phyloP scores from a whole-genome alignment of 2,113 vertebrate genomes.

The Mesitornis unicolor region DNA sequence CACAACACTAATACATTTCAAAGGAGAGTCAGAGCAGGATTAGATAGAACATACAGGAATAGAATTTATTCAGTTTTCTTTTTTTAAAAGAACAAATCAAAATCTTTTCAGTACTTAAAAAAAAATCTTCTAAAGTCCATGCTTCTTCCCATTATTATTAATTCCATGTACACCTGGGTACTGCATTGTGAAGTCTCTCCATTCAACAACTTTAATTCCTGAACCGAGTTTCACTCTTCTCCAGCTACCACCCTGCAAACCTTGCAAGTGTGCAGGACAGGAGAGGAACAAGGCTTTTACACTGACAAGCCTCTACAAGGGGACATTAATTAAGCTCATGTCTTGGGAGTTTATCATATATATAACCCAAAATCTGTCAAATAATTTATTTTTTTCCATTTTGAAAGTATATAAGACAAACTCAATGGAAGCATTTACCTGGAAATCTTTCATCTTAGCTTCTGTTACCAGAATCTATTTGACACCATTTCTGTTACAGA shows the following conservation, averaged over 20 bases:
- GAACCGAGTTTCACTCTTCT: neutral
- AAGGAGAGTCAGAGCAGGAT: neutral
- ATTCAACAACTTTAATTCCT: neutral
- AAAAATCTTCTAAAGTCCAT: neutral
- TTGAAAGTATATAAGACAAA: neutral
- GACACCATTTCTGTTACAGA: slow-evolving; percentile 68
- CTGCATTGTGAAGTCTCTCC: neutral
- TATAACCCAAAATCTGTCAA: neutral
- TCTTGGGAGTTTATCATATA: neutral
- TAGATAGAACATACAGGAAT: neutral
- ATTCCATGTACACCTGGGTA: neutral
- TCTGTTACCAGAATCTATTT: slow-evolving; percentile 10
- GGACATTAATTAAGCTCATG: neutral
- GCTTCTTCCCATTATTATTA: neutral
- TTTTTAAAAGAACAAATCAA: neutral
- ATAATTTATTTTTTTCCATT: neutral
- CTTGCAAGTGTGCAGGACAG: neutral
- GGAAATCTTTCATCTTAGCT: slow-evolving; percentile 8
- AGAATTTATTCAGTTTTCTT: neutral
- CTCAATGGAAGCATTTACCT: neutral
- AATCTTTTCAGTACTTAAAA: neutral
- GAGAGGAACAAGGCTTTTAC: neutral
- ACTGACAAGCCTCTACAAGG: neutral
- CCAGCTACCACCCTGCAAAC: neutral
- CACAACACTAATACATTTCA: neutral